Base-by-base conservation (phyloP, 64 coral and sea anemone genomes). In the Stichodactyla mertensii region DNA sequence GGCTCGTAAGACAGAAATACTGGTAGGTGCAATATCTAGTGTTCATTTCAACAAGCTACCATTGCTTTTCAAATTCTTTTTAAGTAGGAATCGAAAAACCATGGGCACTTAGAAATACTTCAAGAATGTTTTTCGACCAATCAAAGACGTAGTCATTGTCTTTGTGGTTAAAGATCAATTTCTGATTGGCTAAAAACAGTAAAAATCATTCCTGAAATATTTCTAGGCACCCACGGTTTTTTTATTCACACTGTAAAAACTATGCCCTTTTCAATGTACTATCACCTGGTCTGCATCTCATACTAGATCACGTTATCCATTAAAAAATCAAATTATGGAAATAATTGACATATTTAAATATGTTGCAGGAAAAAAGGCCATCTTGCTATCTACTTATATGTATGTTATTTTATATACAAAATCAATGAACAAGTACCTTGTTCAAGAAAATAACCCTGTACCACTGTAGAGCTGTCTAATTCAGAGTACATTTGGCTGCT, bases 371-470 rank as follows among this genome's bases (percentile, higher is more conserved):
- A 74, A 31, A 74, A 74, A 74, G 27, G 69, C 7, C 24, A 74
- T 74, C 69, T 74, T 31, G 22, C 69, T 74, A 31, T 74, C 69
- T 74, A 10, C 69, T 74, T 74, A 74, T n/a, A 71, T 74, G 69
- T 74, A 74, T 12, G 69, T 74, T 74, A 74, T 74, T 81, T 15
- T 81, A 81, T 81, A 55, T 81, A 81, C 78, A 81, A 81, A 80
- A 81, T 81, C 36, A 31, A 10, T 74, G 69, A 74, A 74, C 69
- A 81, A 54, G 78, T 81, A 81, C 78, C 53, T 74, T 81, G 78
- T 55, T 54, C 78, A 81, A 81, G 69, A 74, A 81, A 81, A 53
- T 52, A 81, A 81, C 78, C 78, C 78, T 53, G 51, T 52, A 81
- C 20, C 78, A 8, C 78, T 20, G 16, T 53, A 81, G 78, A 81